Evolutionary conservation across 2,888 invertebrate genomes (phyloP), one percentile per base, ranked within the genome.

Genomic region (Blomia tropicalis): DNA sequence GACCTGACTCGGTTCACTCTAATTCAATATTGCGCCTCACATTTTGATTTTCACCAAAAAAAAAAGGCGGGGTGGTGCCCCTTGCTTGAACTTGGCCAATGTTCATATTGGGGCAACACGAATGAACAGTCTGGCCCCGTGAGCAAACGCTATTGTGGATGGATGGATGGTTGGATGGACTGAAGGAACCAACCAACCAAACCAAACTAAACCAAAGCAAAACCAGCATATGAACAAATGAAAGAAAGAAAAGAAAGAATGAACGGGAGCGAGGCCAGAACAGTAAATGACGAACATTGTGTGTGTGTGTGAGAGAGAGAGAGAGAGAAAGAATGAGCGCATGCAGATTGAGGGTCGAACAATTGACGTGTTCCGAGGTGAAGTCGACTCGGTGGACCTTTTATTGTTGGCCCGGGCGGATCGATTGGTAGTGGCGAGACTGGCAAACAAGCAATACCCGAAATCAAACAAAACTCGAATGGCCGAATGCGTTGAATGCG

Each of bases 331-430:
- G 41, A 41, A n/a, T 17, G 11, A 47, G 11, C 7, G 51, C 36
- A 36, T 36, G 36, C 36, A 47, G 51, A 47, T 22, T 11, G 51
- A 14, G 51, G 51, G n/a, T 47, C 51, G 51, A 47, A 47, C 51
- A 47, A 47, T 47, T 47, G 51, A 47, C 51, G 51, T 47, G 51
- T 27, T 47, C 51, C 7, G 51, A 47, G 51, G 51, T 47, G 27
- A 47, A 47, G 51, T 47, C 51, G 51, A 47, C 51, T 47, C 51
- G 51, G n/a, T 47, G 51, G 51, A n/a, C 51, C 51, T 47, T 47
- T 47, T 47, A 47, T 47, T 47, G 51, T 47, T 47, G 7, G 51
- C 23, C 22, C 51, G 22, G 51, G 14, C 7, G 51, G 51, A 47
- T 47, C 51, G 51, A 47, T 47, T n/a, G 36, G 36, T n/a, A 7